Evolutionary conservation across 2,797 vertebrate genomes (phyloP).

Genomic region (Pseudochirops corinnae): DNA sequence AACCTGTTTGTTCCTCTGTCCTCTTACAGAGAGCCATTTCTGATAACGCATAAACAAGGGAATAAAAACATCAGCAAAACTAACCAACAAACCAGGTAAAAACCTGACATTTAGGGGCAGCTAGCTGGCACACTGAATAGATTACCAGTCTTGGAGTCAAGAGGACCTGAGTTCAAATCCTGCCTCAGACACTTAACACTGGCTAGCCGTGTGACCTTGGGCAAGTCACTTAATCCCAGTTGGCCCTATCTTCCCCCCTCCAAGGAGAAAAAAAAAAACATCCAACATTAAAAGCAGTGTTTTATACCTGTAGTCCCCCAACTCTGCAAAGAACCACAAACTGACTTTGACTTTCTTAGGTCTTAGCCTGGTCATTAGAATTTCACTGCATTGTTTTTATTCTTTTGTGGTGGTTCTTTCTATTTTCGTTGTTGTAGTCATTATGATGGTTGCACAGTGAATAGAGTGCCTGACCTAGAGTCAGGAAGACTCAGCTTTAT

Average conservation of each 20-base stretch:
- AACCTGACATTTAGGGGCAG: not conserved
- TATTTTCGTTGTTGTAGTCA: not conserved
- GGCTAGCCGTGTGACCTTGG: no score
- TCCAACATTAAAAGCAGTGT: not conserved
- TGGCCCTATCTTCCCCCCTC: no score
- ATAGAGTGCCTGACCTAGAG: not conserved
- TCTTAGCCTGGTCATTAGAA: not conserved
- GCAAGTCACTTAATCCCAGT: no score
- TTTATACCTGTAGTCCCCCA: not conserved
- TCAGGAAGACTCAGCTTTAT: not conserved
- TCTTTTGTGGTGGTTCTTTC: not conserved
- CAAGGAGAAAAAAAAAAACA: not conserved
- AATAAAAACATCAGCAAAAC: not conserved
- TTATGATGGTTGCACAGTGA: not conserved
- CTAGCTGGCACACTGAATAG: no score
- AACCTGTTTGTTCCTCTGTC: not conserved
- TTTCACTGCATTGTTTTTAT: not conserved
- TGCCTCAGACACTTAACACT: no score
- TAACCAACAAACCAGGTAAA: not conserved
- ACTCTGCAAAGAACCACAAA: not conserved
- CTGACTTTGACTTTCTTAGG: not conserved
- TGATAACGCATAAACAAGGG: not conserved
- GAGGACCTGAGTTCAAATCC: no score
- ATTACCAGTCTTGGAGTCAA: no score
- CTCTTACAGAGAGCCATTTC: not conserved